Conservation (phyloP, 1,140 invertebrate species). For the Ceratosolen fusciceps region DNA sequence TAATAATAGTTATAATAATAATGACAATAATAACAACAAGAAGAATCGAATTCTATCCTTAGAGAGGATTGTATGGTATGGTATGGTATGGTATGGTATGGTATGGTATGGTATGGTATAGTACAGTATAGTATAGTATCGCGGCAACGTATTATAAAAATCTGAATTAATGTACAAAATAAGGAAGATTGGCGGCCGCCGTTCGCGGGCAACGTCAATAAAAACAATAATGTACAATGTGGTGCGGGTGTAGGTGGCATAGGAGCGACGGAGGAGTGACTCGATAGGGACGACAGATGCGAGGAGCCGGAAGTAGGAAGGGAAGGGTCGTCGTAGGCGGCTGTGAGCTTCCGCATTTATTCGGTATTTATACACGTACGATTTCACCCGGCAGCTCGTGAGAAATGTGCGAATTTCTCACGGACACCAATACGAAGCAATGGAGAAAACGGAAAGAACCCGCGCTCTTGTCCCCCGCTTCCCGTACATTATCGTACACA, state of each 20-base stretch:
- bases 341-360: neutral
- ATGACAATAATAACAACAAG: no score
- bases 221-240: neutral
- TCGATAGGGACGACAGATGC: neutral
- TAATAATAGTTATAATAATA: no score
- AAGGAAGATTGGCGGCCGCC: neutral
- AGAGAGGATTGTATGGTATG: neutral
- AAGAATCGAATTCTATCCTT: slow-evolving; percentile 31
- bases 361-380: slow-evolving; percentile 1
- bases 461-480: no score
- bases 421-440: neutral
- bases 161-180: slow-evolving; percentile 35
- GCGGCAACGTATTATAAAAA: slow-evolving; percentile 34
- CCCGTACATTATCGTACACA: no score
- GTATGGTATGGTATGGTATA: slow-evolving; percentile 6
- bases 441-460: no score
- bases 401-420: neutral
- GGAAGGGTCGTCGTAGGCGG: neutral
- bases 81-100: no score
- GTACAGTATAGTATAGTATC: neutral
- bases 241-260: no score
- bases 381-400: neutral
- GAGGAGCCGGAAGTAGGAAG: slow-evolving; percentile 1
- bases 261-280: neutral
- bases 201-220: neutral